phyloP scores from a whole-genome alignment of 2,797 vertebrate species.

The Microcaecilia unicolor region DNA sequence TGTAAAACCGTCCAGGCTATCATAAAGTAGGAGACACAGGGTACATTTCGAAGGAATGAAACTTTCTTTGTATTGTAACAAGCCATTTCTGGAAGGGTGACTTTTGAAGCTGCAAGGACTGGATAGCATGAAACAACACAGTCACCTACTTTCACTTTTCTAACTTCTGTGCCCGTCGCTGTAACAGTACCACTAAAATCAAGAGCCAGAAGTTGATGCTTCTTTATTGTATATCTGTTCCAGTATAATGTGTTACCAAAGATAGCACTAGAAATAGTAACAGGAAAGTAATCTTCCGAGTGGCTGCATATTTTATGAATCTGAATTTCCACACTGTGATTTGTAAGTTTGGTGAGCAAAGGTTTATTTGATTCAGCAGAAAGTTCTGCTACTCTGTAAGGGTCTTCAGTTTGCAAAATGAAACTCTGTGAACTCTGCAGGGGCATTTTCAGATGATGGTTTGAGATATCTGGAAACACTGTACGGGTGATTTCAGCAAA shows the following conservation, averaged over 20 bases:
- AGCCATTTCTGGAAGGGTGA: constrained; percentile 52
- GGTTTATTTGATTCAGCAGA: constrained; percentile 37
- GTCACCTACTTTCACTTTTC: constrained; percentile 60
- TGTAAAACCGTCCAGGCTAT: constrained; percentile 71
- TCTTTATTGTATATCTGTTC: constrained; percentile 49
- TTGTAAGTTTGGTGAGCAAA: not conserved
- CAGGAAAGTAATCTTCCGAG: constrained; percentile 75
- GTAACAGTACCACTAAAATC: constrained; percentile 68
- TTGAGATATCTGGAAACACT: constrained; percentile 7
- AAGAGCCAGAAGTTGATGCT: constrained; percentile 60
- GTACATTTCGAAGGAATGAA: constrained; percentile 51
- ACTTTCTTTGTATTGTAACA: constrained; percentile 58
- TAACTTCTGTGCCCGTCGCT: constrained; percentile 50
- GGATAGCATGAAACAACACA: constrained; percentile 68
- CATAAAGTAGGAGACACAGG: constrained; percentile 70
- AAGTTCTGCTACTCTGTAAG: constrained; percentile 46
- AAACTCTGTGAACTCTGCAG: constrained; percentile 27
- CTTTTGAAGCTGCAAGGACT: constrained; percentile 41
- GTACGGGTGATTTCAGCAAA: constrained; percentile 47
- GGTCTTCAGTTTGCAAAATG: constrained; percentile 58
- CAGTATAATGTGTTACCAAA: constrained; percentile 69
- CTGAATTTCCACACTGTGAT: constrained; percentile 53
- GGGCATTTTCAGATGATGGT: not conserved
- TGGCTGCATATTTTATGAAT: constrained; percentile 66
- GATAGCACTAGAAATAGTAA: constrained; percentile 54